Evolutionary conservation across 2,888 invertebrate genomes (phyloP), one percentile per base, ranked within the genome.

Genomic region (Elysia crispata): DNA sequence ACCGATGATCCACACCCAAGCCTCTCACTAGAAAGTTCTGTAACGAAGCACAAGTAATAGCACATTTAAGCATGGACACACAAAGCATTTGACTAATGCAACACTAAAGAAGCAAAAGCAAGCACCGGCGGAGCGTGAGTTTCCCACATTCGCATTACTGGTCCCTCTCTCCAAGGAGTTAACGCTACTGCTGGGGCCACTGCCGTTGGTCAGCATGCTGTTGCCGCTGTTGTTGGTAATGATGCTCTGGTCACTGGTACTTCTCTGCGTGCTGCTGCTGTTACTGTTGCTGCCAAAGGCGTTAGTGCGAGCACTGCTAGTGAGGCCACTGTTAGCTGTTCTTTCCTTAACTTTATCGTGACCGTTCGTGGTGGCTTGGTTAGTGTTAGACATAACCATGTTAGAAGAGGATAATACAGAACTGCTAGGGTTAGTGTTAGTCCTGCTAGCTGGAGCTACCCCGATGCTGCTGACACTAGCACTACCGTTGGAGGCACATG

Each of bases 181-280:
- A 60, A 67, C 74, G 31, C 79, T 79, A 75, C 74, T 74, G 67
- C 67, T 75, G 33, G 79, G 79, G 15, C 57, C 79, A 67, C 79
- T 75, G 41, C 41, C 41, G 41, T 11, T 41, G 5, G 41, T 41
- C 73, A 64, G 50, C 67, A 66, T 74, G 79, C 79, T 75, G 79
- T 74, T 75, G 74, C 74, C 41, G 60, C 69, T 78, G 66, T 64
- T 73, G 66, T 50, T 78, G 30, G 41, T 64, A 50, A 33, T 75
- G 67, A 57, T 79, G 41, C 41, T 41, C 41, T 41, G 41, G 41
- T 41, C 41, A 41, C 41, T 41, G 41, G 41, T 41, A 11, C 41
- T 41, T 11, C 41, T 41, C 41, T 41, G 41, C 11, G 41, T 11
- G 41, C 41, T 41, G 41, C 79, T 75, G 79, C 67, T 79, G 67